Evolutionary conservation across 2,888 invertebrate species (phyloP).

Genomic region (Melanostoma scalare): DNA sequence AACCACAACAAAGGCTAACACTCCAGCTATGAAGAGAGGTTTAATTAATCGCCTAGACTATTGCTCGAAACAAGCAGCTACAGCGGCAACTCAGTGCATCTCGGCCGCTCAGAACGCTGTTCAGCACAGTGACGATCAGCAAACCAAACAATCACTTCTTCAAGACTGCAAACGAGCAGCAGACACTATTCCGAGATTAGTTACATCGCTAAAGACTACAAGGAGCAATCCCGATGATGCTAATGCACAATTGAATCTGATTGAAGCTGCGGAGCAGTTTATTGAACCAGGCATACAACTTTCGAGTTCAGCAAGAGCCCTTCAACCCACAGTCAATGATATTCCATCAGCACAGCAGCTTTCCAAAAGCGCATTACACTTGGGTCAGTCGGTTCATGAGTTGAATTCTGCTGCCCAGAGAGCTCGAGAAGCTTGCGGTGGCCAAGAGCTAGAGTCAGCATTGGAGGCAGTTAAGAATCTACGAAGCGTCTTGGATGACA

Average conservation of each 20-base stretch:
- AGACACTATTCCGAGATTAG: conserved; percentile 90
- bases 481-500: conserved; percentile 91
- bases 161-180: conserved; percentile 89
- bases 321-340: conserved; percentile 92
- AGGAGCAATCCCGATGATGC: conserved; percentile 88
- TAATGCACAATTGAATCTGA: conserved; percentile 89
- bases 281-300: conserved; percentile 89
- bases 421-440: conserved; percentile 90
- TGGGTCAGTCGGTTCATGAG: conserved; percentile 81
- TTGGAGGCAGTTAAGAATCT: conserved; percentile 91
- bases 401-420: conserved; percentile 85
- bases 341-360: conserved; percentile 90
- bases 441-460: conserved; percentile 93
- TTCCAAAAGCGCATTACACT: conserved; percentile 80
- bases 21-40: conserved; percentile 88
- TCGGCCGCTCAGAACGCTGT: conserved; percentile 93
- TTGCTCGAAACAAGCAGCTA: conserved; percentile 92
- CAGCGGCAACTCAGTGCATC: conserved; percentile 95
- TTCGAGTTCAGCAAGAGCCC: conserved; percentile 89
- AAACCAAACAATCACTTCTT: conserved; percentile 87
- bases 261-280: conserved; percentile 92
- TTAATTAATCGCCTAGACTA: conserved; percentile 87
- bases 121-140: conserved; percentile 84
- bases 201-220: conserved; percentile 90
- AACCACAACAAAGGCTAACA: conserved; percentile 91